phyloP scores from a whole-genome alignment of 2,797 vertebrate species.

The Huso huso region DNA sequence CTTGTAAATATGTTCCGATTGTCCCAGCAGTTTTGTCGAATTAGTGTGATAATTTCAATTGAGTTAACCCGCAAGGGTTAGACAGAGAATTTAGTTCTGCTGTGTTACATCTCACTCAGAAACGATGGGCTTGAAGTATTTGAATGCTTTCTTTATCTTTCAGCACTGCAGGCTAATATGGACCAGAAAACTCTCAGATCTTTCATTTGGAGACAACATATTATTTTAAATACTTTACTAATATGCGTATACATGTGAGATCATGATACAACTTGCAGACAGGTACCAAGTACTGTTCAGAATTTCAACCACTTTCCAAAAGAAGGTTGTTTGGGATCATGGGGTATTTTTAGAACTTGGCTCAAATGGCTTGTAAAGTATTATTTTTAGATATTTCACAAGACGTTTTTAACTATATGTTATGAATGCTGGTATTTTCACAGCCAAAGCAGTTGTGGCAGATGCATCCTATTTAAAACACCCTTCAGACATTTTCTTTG shows the following conservation, averaged over 20 bases:
- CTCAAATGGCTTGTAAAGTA: too few species aligned
- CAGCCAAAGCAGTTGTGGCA: too few species aligned
- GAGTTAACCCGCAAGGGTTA: neutral
- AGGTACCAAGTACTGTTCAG: neutral
- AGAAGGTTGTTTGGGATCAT: too few species aligned
- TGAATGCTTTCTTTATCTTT: neutral
- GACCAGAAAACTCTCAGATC: neutral
- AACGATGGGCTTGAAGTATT: neutral
- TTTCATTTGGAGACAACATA: neutral
- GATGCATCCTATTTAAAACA: too few species aligned
- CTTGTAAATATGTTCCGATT: neutral
- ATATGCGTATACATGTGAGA: neutral
- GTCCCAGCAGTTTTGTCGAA: neutral
- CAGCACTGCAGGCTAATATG: too few species aligned
- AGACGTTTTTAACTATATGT: too few species aligned
- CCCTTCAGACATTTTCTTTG: too few species aligned
- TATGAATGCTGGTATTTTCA: too few species aligned
- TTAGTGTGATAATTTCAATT: neutral
- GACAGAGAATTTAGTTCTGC: neutral
- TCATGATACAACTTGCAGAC: neutral
- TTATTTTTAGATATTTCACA: too few species aligned
- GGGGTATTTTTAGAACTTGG: too few species aligned
- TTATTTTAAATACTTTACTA: neutral
- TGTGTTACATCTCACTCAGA: neutral
- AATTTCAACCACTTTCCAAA: too few species aligned